A percentile compares a stretch with the other conserved stretches of the same genome.
Evolutionary conservation across 2,113 vertebrate species (phyloP).

Genomic region (Edolisoma coerulescens): DNA sequence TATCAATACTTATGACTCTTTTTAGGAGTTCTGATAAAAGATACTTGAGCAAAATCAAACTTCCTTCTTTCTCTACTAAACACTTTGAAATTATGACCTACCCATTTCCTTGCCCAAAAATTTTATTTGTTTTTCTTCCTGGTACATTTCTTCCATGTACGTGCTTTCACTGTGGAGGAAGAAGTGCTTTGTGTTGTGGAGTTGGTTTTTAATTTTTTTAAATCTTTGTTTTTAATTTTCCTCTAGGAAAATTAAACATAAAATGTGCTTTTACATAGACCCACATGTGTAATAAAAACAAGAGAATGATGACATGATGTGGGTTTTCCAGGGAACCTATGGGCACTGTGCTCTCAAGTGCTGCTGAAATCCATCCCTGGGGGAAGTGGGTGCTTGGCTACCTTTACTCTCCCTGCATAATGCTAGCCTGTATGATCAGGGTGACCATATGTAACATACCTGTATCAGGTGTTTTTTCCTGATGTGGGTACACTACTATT

Average conservation of each 20-base stretch:
- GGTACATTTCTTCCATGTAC: rapidly evolving
- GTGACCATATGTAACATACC: background rate
- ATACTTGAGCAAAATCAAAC: background rate
- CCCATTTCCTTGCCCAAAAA: background rate
- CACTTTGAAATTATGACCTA: background rate
- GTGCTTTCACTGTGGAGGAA: background rate
- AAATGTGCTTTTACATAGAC: background rate
- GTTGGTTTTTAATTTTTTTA: no score
- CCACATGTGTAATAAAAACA: background rate
- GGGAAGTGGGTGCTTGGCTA: background rate
- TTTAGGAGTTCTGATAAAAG: background rate
- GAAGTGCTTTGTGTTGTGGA: background rate
- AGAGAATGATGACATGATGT: rapidly evolving
- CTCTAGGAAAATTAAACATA: background rate
- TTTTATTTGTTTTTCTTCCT: background rate
- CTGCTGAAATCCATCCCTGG: background rate
- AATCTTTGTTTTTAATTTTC: background rate
- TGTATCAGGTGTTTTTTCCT: background rate
- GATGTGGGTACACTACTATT: background rate
- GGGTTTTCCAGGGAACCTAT: background rate
- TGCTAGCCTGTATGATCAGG: background rate
- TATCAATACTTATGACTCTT: background rate
- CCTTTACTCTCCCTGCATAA: background rate
- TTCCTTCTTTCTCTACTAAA: background rate
- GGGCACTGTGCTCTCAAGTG: rapidly evolving